These are phyloP conservation scores for Pyrgus malvae DNA, from an alignment of 2,888 invertebrate genomes.

Conservation along the genomic window DNA sequence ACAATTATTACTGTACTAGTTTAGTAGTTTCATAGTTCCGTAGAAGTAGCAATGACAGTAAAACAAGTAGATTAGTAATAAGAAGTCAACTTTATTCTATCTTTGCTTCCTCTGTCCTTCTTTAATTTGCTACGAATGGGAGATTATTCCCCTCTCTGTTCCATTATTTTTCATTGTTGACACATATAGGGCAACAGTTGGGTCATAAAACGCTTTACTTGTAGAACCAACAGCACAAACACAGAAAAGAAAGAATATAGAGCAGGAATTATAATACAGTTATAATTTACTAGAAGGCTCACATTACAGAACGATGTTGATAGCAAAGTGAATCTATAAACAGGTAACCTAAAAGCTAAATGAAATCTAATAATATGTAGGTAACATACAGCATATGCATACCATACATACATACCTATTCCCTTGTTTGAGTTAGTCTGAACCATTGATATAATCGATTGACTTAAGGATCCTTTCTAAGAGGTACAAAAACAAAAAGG, in stretches of 20 bases:
- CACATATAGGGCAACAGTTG: slow-evolving; percentile 19
- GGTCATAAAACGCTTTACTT: slow-evolving; percentile 3
- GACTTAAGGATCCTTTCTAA: too few species aligned
- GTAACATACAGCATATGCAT: too few species aligned
- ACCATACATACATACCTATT: too few species aligned
- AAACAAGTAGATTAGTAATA: background rate
- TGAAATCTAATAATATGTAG: too few species aligned
- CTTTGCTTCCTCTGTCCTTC: background rate
- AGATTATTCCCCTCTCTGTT: background rate
- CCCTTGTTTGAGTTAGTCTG: too few species aligned
- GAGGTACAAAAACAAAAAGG: too few species aligned
- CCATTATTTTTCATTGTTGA: slow-evolving; percentile 1
- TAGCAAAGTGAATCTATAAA: too few species aligned
- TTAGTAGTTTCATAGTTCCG: background rate
- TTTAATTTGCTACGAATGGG: slow-evolving; percentile 1
- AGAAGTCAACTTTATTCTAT: background rate
- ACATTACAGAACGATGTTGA: too few species aligned
- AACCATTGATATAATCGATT: too few species aligned
- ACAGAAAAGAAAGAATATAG: background rate
- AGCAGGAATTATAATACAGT: background rate
- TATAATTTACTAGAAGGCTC: too few species aligned
- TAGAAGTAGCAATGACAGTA: background rate
- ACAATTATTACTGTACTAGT: background rate
- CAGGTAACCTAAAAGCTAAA: too few species aligned
- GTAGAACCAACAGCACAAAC: background rate